These are phyloP conservation scores for Dreissena rostriformis DNA, from an alignment of 1,140 invertebrate genomes.

Conservation along the genomic window DNA sequence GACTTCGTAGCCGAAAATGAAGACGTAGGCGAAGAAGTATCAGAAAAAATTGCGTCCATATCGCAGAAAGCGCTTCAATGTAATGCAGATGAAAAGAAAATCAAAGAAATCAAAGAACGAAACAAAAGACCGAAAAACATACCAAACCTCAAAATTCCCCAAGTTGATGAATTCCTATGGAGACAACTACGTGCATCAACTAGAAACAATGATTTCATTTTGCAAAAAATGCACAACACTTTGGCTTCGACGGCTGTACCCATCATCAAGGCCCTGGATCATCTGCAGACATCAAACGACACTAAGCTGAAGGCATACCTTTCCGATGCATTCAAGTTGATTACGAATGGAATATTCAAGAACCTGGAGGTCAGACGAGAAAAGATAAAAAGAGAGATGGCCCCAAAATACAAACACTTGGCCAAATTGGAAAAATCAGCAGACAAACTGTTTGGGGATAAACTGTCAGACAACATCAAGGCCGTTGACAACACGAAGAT, in stretches of 20 bases:
- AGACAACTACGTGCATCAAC: not conserved
- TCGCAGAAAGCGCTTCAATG: not conserved
- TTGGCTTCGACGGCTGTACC: not conserved
- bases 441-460: constrained; percentile 18
- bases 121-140: constrained; percentile 15
- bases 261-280: constrained; percentile 8
- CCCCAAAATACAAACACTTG: constrained; percentile 13
- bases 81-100: constrained; percentile 7
- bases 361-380: not conserved
- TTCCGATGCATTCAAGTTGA: constrained; percentile 8
- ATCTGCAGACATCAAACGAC: not conserved
- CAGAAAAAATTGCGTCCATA: not conserved
- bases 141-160: not conserved
- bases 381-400: constrained; percentile 1
- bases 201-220: not conserved
- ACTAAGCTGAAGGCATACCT: not conserved
- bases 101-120: constrained; percentile 13
- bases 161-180: constrained; percentile 29
- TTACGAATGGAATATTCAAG: not conserved
- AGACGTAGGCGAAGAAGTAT: not conserved
- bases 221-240: not conserved
- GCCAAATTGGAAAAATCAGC: constrained; percentile 4
- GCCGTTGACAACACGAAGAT: not conserved
- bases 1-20: not conserved
- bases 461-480: not conserved